Evolutionary conservation across 2,113 vertebrate genomes (phyloP), one percentile per base, ranked within the genome.

Genomic region (Nesoenas mayeri): DNA sequence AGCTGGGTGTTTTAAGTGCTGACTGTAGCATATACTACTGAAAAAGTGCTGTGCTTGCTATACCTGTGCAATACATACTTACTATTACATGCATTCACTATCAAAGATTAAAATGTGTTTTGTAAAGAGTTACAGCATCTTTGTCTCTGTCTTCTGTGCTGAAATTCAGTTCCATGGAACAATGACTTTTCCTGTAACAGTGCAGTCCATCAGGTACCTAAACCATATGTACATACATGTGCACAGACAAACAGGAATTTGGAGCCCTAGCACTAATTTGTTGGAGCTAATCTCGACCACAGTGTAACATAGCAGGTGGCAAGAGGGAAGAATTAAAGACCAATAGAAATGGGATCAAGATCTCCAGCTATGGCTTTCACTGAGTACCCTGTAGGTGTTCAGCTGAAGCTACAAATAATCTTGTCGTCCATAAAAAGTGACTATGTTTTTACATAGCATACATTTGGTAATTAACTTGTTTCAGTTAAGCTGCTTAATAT

Each of bases 401-500:
- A 90, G 25, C 14, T 82, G 61, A 90, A 91, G 42, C 32, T 79
- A 56, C 42, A 91, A 75, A 34, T 62, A 51, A 28, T 26, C 51
- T 92, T 51, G 85, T 75, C 16, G 74, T 79, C 74, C 36, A 58
- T 91, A 83, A 96, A 70, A 71, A 86, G 17, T 51, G 15, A 77
- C 74, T 54, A 17, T 69, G 66, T 77, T 90, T 47, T 79, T 44
- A 54, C 51, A 38, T 5, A 34, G 32, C 40, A 67, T 67, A 42
- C 4, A 42, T 69, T 86, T 75, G 32, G 42, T 54, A 95, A 96
- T 92, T 82, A 89, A 26, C 81, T 79, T 83, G 85, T 65, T 86
- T 93, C 82, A 93, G 53, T 92, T 91, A 77, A 88, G 58, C n/a
- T 91, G 88, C 53, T 95, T 95, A 93, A 79, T 67, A 70, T 74